Conservation (phyloP, 2,797 vertebrate genomes). For the Sebastes elongatus region DNA sequence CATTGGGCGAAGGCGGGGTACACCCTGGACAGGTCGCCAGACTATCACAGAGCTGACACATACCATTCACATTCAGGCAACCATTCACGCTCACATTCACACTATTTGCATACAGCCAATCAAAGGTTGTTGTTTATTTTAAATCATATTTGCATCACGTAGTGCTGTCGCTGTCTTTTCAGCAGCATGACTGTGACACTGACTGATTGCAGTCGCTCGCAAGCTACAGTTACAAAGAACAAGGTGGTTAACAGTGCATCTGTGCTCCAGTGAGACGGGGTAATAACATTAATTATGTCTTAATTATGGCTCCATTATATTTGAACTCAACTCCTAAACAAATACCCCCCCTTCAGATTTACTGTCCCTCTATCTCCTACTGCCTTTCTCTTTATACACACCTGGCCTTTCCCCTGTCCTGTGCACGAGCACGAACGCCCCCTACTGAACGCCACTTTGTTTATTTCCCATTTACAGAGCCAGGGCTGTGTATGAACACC, state of each 20-base stretch:
- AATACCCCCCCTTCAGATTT: not conserved
- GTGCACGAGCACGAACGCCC: not conserved
- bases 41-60: no score
- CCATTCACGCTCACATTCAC: no score
- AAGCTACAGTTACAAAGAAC: not conserved
- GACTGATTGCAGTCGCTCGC: not conserved
- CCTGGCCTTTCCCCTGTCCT: not conserved
- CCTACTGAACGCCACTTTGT: not conserved
- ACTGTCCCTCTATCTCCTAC: not conserved
- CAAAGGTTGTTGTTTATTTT: slow-evolving; percentile 13
- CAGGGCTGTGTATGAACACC: not conserved
- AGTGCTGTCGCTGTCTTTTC: not conserved
- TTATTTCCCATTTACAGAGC: not conserved
- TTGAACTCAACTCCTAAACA: not conserved
- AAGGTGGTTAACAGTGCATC: not conserved
- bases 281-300: not conserved
- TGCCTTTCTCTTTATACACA: not conserved
- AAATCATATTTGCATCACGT: not conserved
- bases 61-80: no score
- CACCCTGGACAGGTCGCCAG: no score
- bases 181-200: not conserved
- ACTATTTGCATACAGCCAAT: slow-evolving; percentile 21
- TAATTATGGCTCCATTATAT: not conserved
- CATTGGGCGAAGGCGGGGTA: no score
- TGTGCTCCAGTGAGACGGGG: not conserved